A percentile compares a stretch with the other conserved stretches of the same genome.
These are phyloP conservation scores for Eciton burchellii DNA, from an alignment of 1,140 invertebrate species.

Conservation along the genomic window DNA sequence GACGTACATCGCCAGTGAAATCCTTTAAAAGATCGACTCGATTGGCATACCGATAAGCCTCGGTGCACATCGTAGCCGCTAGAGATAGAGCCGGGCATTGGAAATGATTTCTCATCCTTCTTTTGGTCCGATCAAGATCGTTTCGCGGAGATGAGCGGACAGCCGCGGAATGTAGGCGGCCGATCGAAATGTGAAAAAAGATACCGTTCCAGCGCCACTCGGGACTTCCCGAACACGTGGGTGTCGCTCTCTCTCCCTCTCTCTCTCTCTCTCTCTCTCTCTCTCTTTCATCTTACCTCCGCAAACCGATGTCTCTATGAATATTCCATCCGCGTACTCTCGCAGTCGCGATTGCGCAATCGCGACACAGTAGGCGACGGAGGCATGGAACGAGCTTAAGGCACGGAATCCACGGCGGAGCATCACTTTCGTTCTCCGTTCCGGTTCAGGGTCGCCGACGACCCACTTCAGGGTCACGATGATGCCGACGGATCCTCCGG, in stretches of 20 bases:
- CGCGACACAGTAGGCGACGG: slow-evolving; percentile 14
- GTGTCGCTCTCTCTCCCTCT: slow-evolving; percentile 14
- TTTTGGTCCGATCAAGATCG: neutral
- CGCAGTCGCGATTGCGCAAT: slow-evolving; percentile 64
- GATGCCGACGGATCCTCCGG: neutral
- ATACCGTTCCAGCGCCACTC: neutral
- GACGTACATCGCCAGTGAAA: neutral
- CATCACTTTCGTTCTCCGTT: slow-evolving; percentile 74
- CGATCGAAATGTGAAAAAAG: neutral
- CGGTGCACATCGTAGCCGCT: neutral
- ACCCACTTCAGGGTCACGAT: slow-evolving; percentile 66
- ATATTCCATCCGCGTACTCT: slow-evolving; percentile 68
- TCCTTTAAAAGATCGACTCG: neutral
- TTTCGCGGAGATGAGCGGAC: neutral
- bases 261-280: slow-evolving; percentile 57
- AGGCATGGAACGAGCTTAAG: slow-evolving; percentile 55
- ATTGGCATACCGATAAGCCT: neutral
- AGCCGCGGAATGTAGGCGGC: neutral
- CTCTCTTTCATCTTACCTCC: neutral
- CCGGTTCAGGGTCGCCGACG: slow-evolving; percentile 68
- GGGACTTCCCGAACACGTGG: slow-evolving; percentile 35
- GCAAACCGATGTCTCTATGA: slow-evolving; percentile 55
- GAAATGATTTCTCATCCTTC: neutral
- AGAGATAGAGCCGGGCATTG: neutral
- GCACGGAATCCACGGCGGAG: slow-evolving; percentile 20